A percentile compares a stretch with the other conserved stretches of the same genome.
Evolutionary conservation across 2,113 vertebrate genomes (phyloP).

Genomic region (Daphoenositta chrysoptera): DNA sequence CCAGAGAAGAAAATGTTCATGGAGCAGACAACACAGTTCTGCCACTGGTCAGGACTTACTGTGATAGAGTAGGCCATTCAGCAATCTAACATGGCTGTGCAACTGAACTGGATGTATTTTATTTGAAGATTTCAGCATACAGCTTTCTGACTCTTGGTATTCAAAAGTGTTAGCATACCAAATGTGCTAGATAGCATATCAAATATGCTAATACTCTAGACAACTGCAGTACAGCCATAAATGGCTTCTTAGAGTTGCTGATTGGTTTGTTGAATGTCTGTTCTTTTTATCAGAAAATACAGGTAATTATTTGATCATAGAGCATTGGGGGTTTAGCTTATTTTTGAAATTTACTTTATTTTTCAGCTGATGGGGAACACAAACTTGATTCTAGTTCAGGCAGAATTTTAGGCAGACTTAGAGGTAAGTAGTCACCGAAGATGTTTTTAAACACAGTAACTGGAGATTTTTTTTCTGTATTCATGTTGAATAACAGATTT

Average conservation of each 20-base stretch:
- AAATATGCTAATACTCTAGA: background rate
- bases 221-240: background rate
- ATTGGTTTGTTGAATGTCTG: background rate
- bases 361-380: constrained; percentile 80
- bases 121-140: background rate
- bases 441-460: background rate
- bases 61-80: background rate
- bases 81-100: background rate
- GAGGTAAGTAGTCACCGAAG: constrained; percentile 75
- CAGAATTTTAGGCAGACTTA: constrained; percentile 89
- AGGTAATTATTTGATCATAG: background rate
- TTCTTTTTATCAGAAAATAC: background rate
- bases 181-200: background rate
- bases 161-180: background rate
- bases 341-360: constrained; percentile 59
- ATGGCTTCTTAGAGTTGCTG: background rate
- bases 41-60: background rate
- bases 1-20: background rate
- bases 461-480: background rate
- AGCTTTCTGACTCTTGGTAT: background rate
- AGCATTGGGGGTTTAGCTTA: background rate
- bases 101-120: background rate
- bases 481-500: background rate
- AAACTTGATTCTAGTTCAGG: constrained; percentile 85
- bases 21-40: background rate